Evolutionary conservation across 92 coral and sea anemone species (phyloP).

Genomic region (Epizoanthus illoricatus): DNA sequence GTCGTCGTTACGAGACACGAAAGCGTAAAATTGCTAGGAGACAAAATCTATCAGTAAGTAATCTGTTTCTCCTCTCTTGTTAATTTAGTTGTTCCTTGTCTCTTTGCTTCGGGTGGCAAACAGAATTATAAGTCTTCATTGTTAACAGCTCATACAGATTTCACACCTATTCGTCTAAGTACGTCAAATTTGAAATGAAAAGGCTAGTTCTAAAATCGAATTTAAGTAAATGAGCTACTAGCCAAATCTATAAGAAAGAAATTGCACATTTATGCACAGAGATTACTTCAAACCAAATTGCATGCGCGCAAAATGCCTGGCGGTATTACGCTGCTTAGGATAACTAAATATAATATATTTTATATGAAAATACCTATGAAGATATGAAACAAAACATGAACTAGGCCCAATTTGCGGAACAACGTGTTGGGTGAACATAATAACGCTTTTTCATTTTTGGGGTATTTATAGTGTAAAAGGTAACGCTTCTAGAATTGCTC

Average conservation of each 20-base stretch:
- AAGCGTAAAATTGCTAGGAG: constrained; percentile 33
- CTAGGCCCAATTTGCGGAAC: no score
- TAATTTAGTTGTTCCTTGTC: constrained; percentile 19
- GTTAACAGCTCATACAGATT: constrained; percentile 20
- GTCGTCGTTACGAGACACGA: constrained; percentile 10
- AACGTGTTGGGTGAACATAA: no score
- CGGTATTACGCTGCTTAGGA: no score
- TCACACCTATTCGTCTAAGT: constrained; percentile 3
- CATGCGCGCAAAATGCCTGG: no score
- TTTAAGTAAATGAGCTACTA: constrained; percentile 1
- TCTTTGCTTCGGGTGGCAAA: not conserved
- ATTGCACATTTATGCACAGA: not conserved
- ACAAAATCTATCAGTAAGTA: not conserved
- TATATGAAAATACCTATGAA: no score
- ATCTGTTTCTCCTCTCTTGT: constrained; percentile 3
- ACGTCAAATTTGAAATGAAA: not conserved
- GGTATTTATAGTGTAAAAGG: no score
- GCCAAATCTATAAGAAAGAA: not conserved
- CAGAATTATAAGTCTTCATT: not conserved
- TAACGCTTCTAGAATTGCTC: no score
- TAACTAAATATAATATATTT: no score
- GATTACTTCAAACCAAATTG: not conserved
- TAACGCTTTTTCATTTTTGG: no score
- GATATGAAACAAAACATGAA: no score
- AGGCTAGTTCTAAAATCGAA: not conserved